Conservation (phyloP, 2,888 invertebrate species). For the Xanthorhoe spadicearia region DNA sequence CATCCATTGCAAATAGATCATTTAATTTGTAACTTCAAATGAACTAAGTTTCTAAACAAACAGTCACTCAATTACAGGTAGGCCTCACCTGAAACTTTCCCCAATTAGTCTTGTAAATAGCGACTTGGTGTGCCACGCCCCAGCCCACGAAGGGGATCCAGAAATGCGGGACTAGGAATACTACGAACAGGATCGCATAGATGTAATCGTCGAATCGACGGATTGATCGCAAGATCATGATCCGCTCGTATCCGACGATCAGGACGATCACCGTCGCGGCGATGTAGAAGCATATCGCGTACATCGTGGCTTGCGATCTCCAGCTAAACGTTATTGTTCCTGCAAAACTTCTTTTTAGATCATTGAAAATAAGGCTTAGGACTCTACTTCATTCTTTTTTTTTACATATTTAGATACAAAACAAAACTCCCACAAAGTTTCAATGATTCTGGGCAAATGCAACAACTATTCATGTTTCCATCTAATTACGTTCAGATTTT, state of each 20-base stretch:
- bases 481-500: too few species aligned
- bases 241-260: slow-evolving; percentile 85
- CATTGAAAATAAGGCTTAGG: background rate
- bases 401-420: too few species aligned
- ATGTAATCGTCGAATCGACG: slow-evolving; percentile 88
- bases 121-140: slow-evolving; percentile 88
- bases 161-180: slow-evolving; percentile 88
- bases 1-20: slow-evolving; percentile 9
- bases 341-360: slow-evolving; percentile 38
- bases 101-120: slow-evolving; percentile 89
- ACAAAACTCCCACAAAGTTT: background rate
- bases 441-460: too few species aligned
- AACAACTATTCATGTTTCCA: too few species aligned
- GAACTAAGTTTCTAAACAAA: slow-evolving; percentile 50
- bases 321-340: slow-evolving; percentile 87
- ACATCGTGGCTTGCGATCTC: slow-evolving; percentile 86
- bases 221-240: slow-evolving; percentile 85
- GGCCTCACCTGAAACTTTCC: slow-evolving; percentile 86
- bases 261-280: slow-evolving; percentile 84
- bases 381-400: too few species aligned
- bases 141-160: slow-evolving; percentile 89
- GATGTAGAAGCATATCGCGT: slow-evolving; percentile 87
- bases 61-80: slow-evolving; percentile 27
- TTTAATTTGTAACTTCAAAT: slow-evolving; percentile 14
- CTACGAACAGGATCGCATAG: slow-evolving; percentile 87